These are phyloP conservation scores for Asbolus verrucosus DNA, from an alignment of 1,140 invertebrate genomes.

Conservation along the genomic window DNA sequence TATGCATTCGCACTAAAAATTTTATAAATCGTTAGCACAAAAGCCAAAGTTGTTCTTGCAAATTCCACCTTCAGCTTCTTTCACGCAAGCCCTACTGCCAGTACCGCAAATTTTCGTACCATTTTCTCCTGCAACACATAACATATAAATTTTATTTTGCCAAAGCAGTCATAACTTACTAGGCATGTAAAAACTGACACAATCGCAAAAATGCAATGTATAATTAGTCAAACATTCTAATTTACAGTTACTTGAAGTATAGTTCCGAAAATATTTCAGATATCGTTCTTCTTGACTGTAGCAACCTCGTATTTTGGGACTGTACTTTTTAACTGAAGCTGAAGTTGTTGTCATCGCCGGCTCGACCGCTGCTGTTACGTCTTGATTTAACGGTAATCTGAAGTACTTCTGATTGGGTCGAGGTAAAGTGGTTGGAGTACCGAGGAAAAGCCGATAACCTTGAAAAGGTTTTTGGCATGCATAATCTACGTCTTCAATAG, in stretches of 20 bases:
- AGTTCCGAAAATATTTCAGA: slow-evolving; percentile 74
- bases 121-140: slow-evolving; percentile 58
- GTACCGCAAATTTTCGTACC: slow-evolving; percentile 62
- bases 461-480: slow-evolving; percentile 66
- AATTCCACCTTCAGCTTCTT: slow-evolving; percentile 51
- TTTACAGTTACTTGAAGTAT: slow-evolving; percentile 79
- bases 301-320: slow-evolving; percentile 69
- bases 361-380: slow-evolving; percentile 1
- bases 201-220: slow-evolving; percentile 72
- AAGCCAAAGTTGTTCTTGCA: not conserved
- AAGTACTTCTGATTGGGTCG: slow-evolving; percentile 27
- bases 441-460: slow-evolving; percentile 63
- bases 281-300: slow-evolving; percentile 72
- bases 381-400: slow-evolving; percentile 15
- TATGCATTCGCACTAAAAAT: no score
- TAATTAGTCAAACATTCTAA: slow-evolving; percentile 80
- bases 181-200: slow-evolving; percentile 74
- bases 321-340: slow-evolving; percentile 63
- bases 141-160: not conserved
- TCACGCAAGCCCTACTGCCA: slow-evolving; percentile 59
- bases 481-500: slow-evolving; percentile 65
- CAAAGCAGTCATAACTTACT: slow-evolving; percentile 64
- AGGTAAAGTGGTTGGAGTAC: slow-evolving; percentile 7
- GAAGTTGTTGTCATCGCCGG: slow-evolving; percentile 50
- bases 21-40: no score